Evolutionary conservation across 92 coral and sea anemone genomes (phyloP).

Genomic region (Porites rus): DNA sequence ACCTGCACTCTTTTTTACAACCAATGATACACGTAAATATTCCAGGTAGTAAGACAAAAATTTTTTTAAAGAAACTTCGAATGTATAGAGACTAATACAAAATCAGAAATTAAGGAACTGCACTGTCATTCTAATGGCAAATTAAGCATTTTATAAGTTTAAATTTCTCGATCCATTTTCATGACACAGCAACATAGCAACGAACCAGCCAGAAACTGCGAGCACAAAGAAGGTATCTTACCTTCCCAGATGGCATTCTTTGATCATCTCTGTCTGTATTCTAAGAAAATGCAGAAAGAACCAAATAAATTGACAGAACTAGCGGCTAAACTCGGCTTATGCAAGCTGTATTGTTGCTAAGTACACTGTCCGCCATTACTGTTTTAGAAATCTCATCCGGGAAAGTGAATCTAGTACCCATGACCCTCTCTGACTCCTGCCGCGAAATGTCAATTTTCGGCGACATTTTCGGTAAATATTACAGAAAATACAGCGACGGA

Average conservation of each 20-base stretch:
- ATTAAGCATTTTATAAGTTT: too few relatives aligned
- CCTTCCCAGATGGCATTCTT: slow-evolving; percentile 84
- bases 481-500: too few relatives aligned
- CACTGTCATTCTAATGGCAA: too few relatives aligned
- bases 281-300: background rate
- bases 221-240: slow-evolving; percentile 11
- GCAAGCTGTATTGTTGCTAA: slow-evolving; percentile 68
- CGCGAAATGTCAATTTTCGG: slow-evolving; percentile 18
- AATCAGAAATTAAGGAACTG: background rate
- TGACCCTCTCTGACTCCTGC: background rate
- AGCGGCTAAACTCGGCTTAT: slow-evolving; percentile 19
- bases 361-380: slow-evolving; percentile 78
- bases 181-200: slow-evolving; percentile 40
- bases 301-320: background rate
- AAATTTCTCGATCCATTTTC: background rate
- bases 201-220: slow-evolving; percentile 26
- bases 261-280: slow-evolving; percentile 29
- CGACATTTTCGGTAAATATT: too few relatives aligned
- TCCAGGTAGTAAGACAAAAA: background rate
- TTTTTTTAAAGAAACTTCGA: too few relatives aligned
- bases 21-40: too few relatives aligned
- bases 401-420: slow-evolving; percentile 37
- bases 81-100: background rate
- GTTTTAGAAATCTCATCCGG: slow-evolving; percentile 57
- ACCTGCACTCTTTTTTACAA: too few relatives aligned